phyloP scores from a whole-genome alignment of 2,113 vertebrate genomes.

The Microcebus tavaratra region DNA sequence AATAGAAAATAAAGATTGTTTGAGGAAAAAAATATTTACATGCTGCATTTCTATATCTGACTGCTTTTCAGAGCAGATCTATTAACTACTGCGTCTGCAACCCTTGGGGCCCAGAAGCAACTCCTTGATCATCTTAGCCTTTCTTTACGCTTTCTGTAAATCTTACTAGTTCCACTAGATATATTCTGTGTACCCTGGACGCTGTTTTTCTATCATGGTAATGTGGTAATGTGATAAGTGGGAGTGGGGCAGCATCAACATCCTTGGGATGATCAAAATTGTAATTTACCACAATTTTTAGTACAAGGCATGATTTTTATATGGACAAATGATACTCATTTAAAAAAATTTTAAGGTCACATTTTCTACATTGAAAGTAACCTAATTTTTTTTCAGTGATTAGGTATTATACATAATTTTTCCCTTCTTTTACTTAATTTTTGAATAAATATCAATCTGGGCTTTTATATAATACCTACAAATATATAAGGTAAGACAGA shows the following conservation, averaged over 20 bases:
- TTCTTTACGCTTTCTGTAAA: background rate
- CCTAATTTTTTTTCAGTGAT: background rate
- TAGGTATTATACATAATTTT: constrained; percentile 25
- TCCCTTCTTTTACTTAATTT: constrained; percentile 42
- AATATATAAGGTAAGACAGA: constrained; percentile 42
- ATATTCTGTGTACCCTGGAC: background rate
- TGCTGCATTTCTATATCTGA: background rate
- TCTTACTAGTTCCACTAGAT: background rate
- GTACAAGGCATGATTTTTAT: background rate
- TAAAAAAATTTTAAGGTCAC: background rate
- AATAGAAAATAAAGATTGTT: constrained; percentile 7
- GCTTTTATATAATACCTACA: constrained; percentile 49
- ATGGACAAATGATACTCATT: background rate
- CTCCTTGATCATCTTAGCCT: background rate
- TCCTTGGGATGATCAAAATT: background rate
- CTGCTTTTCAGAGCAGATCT: background rate
- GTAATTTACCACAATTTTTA: background rate
- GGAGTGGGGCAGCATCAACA: background rate
- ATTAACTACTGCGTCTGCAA: background rate
- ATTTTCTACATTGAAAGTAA: background rate
- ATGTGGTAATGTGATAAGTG: background rate
- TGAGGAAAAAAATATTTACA: background rate
- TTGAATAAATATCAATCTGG: constrained; percentile 51
- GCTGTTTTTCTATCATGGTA: background rate
- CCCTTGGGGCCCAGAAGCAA: background rate